A percentile compares a stretch with the other conserved stretches of the same genome.
Evolutionary conservation across 2,888 invertebrate genomes (phyloP).

Genomic region (Frankliniella intonsa): DNA sequence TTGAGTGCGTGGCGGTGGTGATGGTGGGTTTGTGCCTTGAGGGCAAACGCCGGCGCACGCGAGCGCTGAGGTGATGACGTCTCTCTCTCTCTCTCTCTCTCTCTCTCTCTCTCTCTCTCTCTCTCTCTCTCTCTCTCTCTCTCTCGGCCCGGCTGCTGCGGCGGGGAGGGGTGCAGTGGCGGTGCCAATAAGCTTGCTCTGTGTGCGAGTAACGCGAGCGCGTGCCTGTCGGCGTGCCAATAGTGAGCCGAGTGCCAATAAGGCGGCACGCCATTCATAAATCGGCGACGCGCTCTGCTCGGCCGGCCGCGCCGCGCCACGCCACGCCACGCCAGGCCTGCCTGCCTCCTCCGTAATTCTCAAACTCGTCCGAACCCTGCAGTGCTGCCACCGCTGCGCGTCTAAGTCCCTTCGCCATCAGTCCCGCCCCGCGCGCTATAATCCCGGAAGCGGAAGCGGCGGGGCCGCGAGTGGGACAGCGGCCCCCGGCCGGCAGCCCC

Average conservation of each 20-base stretch:
- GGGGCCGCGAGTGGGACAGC: background rate
- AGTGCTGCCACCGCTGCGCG: too few species aligned
- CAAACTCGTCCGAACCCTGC: too few species aligned
- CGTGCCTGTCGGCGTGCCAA: conserved; percentile 23
- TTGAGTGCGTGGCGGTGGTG: too few species aligned
- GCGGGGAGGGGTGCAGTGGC: background rate
- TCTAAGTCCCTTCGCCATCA: too few species aligned
- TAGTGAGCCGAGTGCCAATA: conserved; percentile 13
- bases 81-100: too few species aligned
- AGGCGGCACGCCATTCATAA: conserved; percentile 10
- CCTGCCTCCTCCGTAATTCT: too few species aligned
- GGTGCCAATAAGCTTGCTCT: background rate
- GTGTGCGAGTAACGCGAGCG: background rate
- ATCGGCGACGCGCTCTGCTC: background rate
- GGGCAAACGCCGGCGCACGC: background rate
- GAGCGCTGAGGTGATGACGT: background rate
- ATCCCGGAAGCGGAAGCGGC: background rate
- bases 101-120: too few species aligned
- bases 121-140: background rate
- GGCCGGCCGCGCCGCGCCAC: background rate
- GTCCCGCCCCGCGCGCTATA: too few species aligned
- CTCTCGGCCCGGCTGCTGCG: background rate
- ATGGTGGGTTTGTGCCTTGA: background rate
- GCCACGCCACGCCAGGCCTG: background rate
- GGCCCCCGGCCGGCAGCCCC: background rate